Evolutionary conservation across 2,113 vertebrate genomes (phyloP), one percentile per base, ranked within the genome.

Genomic region (Gorsachius goisagi): DNA sequence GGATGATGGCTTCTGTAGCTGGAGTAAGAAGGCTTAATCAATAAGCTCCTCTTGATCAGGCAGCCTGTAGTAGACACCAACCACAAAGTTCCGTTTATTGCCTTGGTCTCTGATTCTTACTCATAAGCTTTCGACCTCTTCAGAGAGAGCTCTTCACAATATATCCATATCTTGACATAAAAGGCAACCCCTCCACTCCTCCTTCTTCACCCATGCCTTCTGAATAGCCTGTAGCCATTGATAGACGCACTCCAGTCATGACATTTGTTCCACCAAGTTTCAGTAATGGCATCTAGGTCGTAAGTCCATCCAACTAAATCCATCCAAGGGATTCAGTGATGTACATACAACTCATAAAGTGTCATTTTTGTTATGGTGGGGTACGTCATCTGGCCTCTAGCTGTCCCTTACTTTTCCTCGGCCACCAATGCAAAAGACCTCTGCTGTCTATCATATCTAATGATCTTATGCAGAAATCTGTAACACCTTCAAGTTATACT

Each of bases 171-270:
- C 28, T 32, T 35, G 21, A 47, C 2, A 8, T 3, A 47, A 12
- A 81, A 9, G 15, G 24, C 50, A 80, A 37, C 0, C 0, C 14
- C 2, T 67, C 16, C 3, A 6, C 6, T 4, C 7, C 8, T 32
- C 8, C 15, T 69, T 58, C 21, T 24, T 64, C 2, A 4, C 11
- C 17, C 33, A 5, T 33, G 9, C 12, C 15, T 53, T 71, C 33
- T 41, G 39, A 84, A n/a, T 22, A 56, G 9, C 19, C 9, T 55
- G 18, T 12, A 35, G 21, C 35, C n/a, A 32, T 12, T 1, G 3
- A 66, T 12, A 55, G 45, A 7, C 9, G 3, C 18, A 21, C 3
- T 33, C 23, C 12, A 41, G 22, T 33, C 27, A 18, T 6, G 24
- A 9, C 62, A 85, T 32, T 69, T 1, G 14, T 24, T 15, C 10